phyloP scores from a whole-genome alignment of 2,113 vertebrate species.

The Oncorhynchus nerka region DNA sequence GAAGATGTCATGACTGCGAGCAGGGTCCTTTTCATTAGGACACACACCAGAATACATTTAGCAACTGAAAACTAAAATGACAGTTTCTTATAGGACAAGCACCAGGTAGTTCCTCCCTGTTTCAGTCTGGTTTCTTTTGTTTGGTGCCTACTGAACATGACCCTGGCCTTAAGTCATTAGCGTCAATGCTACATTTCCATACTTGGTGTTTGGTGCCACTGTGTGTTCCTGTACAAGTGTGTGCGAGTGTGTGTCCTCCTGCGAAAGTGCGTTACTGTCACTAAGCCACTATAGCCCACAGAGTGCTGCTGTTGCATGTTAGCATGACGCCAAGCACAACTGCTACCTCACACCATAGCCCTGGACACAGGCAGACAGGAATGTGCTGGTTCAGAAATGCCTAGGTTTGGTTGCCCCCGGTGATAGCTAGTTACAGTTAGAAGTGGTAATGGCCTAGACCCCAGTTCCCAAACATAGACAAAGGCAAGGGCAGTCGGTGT shows the following conservation, averaged over 20 bases:
- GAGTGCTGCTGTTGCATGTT: background rate
- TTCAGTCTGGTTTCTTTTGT: too few relatives aligned
- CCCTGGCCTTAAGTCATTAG: background rate
- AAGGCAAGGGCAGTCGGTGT: background rate
- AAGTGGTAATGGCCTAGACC: background rate
- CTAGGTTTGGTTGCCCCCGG: background rate
- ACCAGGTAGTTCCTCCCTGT: too few relatives aligned
- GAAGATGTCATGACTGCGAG: too few relatives aligned
- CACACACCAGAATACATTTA: too few relatives aligned
- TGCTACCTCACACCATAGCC: constrained; percentile 10
- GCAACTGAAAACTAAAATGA: too few relatives aligned
- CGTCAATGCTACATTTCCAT: background rate
- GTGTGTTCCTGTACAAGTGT: constrained; percentile 8
- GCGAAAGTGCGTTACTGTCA: constrained; percentile 19
- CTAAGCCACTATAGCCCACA: background rate
- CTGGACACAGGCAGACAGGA: background rate
- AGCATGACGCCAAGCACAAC: background rate
- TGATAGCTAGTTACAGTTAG: background rate
- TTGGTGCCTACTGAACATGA: too few relatives aligned
- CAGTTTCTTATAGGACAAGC: too few relatives aligned
- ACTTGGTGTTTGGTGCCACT: constrained; percentile 5
- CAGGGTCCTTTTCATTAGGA: too few relatives aligned
- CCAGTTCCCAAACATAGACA: background rate
- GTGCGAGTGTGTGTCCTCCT: background rate
- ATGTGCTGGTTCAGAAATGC: background rate